A percentile compares a stretch with the other conserved stretches of the same genome.
Evolutionary conservation across 1,140 invertebrate species (phyloP).

Genomic region (Dysdera silvatica): DNA sequence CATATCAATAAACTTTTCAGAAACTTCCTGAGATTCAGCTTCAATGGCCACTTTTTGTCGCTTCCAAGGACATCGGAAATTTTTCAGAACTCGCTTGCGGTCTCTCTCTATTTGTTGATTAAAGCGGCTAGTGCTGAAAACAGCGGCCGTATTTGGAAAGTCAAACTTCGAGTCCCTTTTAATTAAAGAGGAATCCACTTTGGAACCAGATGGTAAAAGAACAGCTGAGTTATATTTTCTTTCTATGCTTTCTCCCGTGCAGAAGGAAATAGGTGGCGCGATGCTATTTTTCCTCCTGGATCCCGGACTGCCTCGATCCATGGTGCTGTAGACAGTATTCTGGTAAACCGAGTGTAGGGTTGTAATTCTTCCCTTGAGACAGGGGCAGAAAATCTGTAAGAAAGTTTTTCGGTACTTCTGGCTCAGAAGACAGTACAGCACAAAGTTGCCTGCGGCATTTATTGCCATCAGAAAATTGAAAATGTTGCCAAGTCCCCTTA

Average conservation of each 20-base stretch:
- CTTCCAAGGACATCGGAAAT: conserved; percentile 20
- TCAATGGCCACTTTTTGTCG: conserved; percentile 10
- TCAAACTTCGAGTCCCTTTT: conserved; percentile 10
- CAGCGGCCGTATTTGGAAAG: conserved; percentile 18
- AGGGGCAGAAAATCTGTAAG: conserved; percentile 54
- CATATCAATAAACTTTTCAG: no score
- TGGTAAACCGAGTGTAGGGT: conserved; percentile 29
- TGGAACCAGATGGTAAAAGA: background rate
- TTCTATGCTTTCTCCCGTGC: background rate
- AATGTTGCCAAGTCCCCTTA: conserved; percentile 57
- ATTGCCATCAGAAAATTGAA: conserved; percentile 62
- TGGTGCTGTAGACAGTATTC: conserved; percentile 28
- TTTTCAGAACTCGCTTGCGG: background rate
- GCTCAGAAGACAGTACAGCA: conserved; percentile 67
- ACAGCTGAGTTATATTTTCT: background rate
- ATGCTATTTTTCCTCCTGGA: conserved; percentile 14
- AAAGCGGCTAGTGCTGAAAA: background rate
- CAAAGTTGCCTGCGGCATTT: conserved; percentile 64
- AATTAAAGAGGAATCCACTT: background rate
- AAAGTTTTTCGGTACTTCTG: conserved; percentile 67
- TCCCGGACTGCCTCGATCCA: conserved; percentile 24
- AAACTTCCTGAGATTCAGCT: background rate
- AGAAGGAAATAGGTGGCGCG: background rate
- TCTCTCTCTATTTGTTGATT: background rate
- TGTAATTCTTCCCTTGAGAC: conserved; percentile 32